Conservation (phyloP, 1,140 invertebrate species). For the Musca domestica region DNA sequence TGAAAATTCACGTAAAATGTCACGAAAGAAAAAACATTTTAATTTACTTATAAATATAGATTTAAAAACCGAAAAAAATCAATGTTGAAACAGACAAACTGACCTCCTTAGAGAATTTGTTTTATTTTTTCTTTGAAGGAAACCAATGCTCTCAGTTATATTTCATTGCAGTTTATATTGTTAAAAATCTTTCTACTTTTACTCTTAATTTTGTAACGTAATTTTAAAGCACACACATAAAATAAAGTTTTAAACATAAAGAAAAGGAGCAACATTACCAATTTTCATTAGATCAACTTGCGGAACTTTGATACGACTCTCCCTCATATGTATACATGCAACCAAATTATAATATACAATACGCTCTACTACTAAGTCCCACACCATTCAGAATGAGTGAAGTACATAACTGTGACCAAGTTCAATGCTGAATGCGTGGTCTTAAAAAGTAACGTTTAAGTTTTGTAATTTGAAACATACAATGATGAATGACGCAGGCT, state of each 20-base stretch:
- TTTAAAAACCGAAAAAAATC: too few species aligned
- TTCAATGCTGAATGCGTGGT: too few species aligned
- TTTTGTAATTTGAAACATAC: conserved; percentile 24
- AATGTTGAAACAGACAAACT: too few species aligned
- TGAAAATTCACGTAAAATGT: background rate
- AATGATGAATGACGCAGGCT: too few species aligned
- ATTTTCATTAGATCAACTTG: too few species aligned
- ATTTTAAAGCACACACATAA: conserved; percentile 9
- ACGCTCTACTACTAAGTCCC: conserved; percentile 14
- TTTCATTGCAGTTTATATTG: conserved; percentile 18
- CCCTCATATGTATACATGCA: too few species aligned
- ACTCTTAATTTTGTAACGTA: conserved; percentile 17
- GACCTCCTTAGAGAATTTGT: too few species aligned
- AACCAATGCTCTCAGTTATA: conserved; percentile 6
- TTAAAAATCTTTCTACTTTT: conserved; percentile 9
- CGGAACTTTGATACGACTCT: too few species aligned
- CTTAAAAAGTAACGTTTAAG: conserved; percentile 21
- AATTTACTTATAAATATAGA: too few species aligned
- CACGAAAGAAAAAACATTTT: background rate
- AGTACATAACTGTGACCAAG: conserved; percentile 12
- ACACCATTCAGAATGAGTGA: background rate
- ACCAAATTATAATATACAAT: background rate
- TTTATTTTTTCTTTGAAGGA: too few species aligned
- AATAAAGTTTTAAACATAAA: conserved; percentile 16
- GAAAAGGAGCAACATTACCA: too few species aligned